phyloP scores from a whole-genome alignment of 2,113 vertebrate genomes.

The Marcusenius ussheri region DNA sequence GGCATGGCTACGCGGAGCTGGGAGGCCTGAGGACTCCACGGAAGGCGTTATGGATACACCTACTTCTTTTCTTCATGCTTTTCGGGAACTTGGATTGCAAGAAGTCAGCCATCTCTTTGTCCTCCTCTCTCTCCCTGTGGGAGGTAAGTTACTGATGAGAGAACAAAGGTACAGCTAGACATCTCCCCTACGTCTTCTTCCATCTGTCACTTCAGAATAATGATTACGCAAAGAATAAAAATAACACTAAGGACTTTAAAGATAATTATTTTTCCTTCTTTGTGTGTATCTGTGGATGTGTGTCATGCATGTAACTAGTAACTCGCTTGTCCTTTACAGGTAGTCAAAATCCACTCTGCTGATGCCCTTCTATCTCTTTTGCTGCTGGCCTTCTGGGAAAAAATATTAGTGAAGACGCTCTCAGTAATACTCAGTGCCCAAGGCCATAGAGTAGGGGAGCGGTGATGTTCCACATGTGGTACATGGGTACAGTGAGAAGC shows the following conservation, averaged over 20 bases:
- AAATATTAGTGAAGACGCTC: neutral
- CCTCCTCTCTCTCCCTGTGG: slow-evolving; percentile 74
- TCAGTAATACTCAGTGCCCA: neutral
- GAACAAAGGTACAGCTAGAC: neutral
- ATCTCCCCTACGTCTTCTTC: neutral
- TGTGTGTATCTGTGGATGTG: neutral
- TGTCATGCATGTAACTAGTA: neutral
- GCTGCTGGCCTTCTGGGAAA: neutral
- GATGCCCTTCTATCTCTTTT: neutral
- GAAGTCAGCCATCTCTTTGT: slow-evolving; percentile 84
- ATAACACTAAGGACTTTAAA: neutral
- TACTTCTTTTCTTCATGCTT: slow-evolving; percentile 60
- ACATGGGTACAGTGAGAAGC: neutral
- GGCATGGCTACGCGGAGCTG: neutral
- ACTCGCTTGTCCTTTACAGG: neutral
- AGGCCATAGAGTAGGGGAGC: neutral
- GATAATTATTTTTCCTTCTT: neutral
- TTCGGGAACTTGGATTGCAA: slow-evolving; percentile 71
- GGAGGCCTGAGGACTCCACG: too few species aligned
- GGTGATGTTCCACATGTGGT: neutral
- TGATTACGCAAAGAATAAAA: neutral
- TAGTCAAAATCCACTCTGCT: neutral
- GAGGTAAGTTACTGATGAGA: slow-evolving; percentile 14
- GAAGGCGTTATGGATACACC: slow-evolving; percentile 20
- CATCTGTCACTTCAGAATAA: neutral